Percentiles rank a stretch among this genome's conserved stretches.
Evolutionary conservation across 2,797 vertebrate genomes (phyloP).

Genomic region (Channallabes apus): DNA sequence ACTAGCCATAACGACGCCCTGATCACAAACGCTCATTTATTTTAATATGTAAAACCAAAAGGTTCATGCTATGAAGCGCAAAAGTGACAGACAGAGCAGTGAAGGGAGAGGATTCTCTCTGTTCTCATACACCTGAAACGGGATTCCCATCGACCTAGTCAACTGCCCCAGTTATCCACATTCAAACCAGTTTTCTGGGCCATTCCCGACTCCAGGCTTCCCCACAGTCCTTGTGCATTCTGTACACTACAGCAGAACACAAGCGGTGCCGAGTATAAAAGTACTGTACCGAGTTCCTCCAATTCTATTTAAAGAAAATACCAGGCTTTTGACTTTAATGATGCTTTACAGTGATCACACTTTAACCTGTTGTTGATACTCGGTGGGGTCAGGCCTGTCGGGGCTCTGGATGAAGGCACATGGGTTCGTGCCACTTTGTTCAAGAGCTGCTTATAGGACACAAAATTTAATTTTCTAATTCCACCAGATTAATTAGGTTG

Average conservation of each 20-base stretch:
- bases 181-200: neutral
- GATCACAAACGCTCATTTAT: neutral
- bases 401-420: too few relatives aligned
- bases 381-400: too few relatives aligned
- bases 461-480: too few relatives aligned
- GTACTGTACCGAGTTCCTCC: conserved; percentile 15
- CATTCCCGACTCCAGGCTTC: conserved; percentile 25
- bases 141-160: conserved; percentile 34
- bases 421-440: too few relatives aligned
- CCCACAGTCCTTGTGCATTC: conserved; percentile 15
- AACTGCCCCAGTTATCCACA: conserved; percentile 53
- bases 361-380: too few relatives aligned
- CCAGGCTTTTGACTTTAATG: neutral
- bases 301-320: neutral
- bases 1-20: neutral
- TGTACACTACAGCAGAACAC: conserved; percentile 32
- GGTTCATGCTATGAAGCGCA: neutral
- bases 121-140: neutral
- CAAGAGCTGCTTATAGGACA: too few relatives aligned
- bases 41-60: neutral
- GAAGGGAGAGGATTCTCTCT: too few relatives aligned
- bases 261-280: conserved; percentile 33
- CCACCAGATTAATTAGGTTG: too few relatives aligned
- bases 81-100: too few relatives aligned
- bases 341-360: neutral